Evolutionary conservation across 2,888 invertebrate species (phyloP).

Genomic region (Eupithecia vulgata): DNA sequence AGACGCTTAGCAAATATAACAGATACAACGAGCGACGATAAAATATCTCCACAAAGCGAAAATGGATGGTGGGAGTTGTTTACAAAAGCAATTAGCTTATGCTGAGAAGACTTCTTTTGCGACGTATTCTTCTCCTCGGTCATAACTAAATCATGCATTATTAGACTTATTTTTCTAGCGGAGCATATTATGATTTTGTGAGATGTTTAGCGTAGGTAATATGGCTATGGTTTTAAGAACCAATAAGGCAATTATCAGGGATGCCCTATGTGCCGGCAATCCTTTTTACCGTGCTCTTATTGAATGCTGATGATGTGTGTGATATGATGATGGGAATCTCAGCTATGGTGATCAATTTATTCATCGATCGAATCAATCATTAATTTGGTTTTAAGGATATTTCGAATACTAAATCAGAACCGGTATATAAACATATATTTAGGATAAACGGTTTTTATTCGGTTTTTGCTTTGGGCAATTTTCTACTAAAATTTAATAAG

Average conservation of each 20-base stretch:
- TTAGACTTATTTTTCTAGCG: neutral
- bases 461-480: too few species aligned
- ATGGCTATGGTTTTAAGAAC: neutral
- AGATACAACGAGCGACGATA: conserved; percentile 49
- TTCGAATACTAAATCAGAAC: neutral
- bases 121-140: neutral
- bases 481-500: too few species aligned
- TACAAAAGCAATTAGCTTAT: conserved; percentile 36
- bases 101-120: conserved; percentile 25
- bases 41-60: conserved; percentile 52
- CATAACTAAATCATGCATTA: neutral
- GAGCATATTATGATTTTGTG: neutral
- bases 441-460: too few species aligned
- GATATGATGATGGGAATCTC: neutral
- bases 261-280: neutral
- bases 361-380: too few species aligned
- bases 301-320: neutral
- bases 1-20: conserved; percentile 63
- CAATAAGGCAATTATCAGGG: neutral
- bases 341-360: neutral
- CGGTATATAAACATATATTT: too few species aligned
- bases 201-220: neutral
- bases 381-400: neutral
- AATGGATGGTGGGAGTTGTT: conserved; percentile 42
- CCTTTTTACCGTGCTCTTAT: neutral